Base-by-base conservation (phyloP, 30 jellyfish, hydroid and myxozoan genomes). In the Phacellophora camtschatica region DNA sequence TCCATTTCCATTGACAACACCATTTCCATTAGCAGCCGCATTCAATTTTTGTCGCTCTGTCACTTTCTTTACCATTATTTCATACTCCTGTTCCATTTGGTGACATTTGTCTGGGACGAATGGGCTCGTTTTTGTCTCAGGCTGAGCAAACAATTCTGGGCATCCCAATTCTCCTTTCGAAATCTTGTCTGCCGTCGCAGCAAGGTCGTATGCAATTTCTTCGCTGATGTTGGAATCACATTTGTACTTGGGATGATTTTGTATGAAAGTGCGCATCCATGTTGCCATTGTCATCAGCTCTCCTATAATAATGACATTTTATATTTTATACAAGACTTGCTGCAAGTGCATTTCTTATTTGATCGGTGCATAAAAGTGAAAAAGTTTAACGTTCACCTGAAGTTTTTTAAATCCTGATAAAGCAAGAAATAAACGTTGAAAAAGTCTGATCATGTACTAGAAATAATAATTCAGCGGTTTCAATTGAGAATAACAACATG, bases 131-230 rank as follows among this genome's bases (percentile, higher is more conserved):
- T 93, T 93, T 25, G 99, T 93, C 35, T 93, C 87, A 1, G 99
- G 99, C 31, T 30, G 42, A 5, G 96, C 99, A 62, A 95, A 89
- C 20, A 95, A 71, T 54, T 80, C 95, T 11, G 97, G 97, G 66
- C 99, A 95, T 23, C 96, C 97, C 9, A 76, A 61, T 41, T 69
- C 84, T 15, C 95, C 97, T 20, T 84, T 83, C 5, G 99, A 83
- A 22, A 95, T 90, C 27, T 69, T 59, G 59, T 88, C 97, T 68
- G 70, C 35, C 12, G 74, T 53, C 19, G 85, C 95, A 10, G 97
- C 25, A 66, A 95, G 61, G 81, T 95, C 99, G 77, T 87, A 95
- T 41, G 56, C 83, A 33, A 88, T 78, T 46, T 77, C 88, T 23
- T 95, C 97, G 59, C 96, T 64, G 7, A 95, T 84, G 13, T 33